phyloP scores from a whole-genome alignment of 2,113 vertebrate genomes.

The Pristiophorus japonicus region DNA sequence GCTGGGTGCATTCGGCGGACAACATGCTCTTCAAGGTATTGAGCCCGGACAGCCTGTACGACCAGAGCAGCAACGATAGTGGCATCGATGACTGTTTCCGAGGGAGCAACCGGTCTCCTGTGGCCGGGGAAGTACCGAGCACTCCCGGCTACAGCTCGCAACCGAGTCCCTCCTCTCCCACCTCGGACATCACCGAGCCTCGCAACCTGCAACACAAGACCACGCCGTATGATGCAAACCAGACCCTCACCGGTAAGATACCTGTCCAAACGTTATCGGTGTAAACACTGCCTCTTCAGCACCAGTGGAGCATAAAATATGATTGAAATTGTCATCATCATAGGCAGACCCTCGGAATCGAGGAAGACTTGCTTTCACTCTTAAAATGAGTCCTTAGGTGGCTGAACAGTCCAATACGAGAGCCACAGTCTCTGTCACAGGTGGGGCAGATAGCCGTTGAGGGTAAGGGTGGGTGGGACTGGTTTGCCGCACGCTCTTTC shows the following conservation, averaged over 20 bases:
- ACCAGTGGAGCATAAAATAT: background rate
- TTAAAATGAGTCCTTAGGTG: too few species aligned
- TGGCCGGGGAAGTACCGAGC: slow-evolving; percentile 44
- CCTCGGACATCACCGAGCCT: background rate
- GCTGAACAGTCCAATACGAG: too few species aligned
- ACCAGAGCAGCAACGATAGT: slow-evolving; percentile 35
- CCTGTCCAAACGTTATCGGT: background rate
- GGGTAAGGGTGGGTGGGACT: too few species aligned
- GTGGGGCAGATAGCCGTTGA: too few species aligned
- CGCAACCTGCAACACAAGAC: background rate
- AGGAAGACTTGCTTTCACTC: too few species aligned
- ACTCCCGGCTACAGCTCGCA: slow-evolving; percentile 41
- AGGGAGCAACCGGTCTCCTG: slow-evolving; percentile 44
- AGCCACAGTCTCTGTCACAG: too few species aligned
- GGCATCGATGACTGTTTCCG: slow-evolving; percentile 39
- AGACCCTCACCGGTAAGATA: background rate
- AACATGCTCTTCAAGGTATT: slow-evolving; percentile 42
- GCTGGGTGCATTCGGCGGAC: background rate
- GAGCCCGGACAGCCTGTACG: slow-evolving; percentile 39
- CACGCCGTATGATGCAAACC: background rate
- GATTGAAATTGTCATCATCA: too few species aligned
- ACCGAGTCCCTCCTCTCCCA: slow-evolving; percentile 43
- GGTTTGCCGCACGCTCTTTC: too few species aligned
- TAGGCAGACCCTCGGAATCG: too few species aligned
- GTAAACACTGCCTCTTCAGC: background rate